These are phyloP conservation scores for Pantherophis vulpinus DNA, from an alignment of 2,797 vertebrate species.

Conservation along the genomic window DNA sequence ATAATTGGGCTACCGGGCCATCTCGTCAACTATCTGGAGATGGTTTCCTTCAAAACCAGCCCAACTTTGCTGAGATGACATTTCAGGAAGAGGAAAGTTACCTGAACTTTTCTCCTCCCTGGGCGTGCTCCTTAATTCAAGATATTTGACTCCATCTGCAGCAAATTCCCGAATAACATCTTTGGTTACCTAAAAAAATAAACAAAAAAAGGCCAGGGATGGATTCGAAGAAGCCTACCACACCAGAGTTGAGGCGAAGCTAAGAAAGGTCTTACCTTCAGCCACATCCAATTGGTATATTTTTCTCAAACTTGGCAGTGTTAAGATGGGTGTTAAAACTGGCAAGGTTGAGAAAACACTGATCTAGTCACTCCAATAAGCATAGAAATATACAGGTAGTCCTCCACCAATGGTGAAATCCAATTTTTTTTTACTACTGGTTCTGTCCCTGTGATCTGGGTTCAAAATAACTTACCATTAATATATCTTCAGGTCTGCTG, in stretches of 20 bases:
- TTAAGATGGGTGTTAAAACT: neutral
- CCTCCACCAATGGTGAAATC: too few relatives aligned
- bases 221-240: neutral
- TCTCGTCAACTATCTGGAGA: neutral
- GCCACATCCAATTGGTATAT: neutral
- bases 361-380: too few relatives aligned
- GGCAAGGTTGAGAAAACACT: too few relatives aligned
- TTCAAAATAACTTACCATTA: conserved; percentile 78
- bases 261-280: neutral
- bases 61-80: neutral
- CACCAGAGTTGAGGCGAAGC: neutral
- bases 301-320: neutral
- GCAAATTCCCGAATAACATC: conserved; percentile 96
- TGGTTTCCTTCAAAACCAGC: neutral
- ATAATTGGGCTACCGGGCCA: neutral
- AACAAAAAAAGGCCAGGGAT: neutral
- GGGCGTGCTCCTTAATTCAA: conserved; percentile 95
- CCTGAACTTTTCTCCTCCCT: conserved; percentile 84
- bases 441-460: too few relatives aligned
- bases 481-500: conserved; percentile 86
- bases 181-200: conserved; percentile 82
- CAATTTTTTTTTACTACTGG: too few relatives aligned
- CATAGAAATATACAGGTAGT: too few relatives aligned
- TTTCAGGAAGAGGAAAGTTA: conserved; percentile 40
- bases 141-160: conserved; percentile 91